phyloP scores from a whole-genome alignment of 2,113 vertebrate species.

The Scortum barcoo region DNA sequence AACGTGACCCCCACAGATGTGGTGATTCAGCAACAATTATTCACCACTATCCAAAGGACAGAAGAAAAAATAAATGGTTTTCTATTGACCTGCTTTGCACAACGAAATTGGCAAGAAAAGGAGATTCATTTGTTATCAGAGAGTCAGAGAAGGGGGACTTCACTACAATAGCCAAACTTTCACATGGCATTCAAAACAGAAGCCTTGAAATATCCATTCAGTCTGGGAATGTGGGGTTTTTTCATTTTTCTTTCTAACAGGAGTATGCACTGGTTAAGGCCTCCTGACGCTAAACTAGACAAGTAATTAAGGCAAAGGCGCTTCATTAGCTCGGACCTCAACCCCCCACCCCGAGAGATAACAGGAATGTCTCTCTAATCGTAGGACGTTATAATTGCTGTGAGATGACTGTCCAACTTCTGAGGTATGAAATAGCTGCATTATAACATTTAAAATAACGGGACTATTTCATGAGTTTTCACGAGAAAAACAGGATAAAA shows the following conservation, averaged over 20 bases:
- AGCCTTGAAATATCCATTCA: slow-evolving; percentile 68
- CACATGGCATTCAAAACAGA: slow-evolving; percentile 64
- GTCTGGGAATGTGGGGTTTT: slow-evolving; percentile 66
- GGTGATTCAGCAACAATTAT: slow-evolving; percentile 82
- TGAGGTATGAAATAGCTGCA: slow-evolving; percentile 12
- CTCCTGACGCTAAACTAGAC: slow-evolving; percentile 70
- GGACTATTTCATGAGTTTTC: not conserved
- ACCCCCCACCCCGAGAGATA: slow-evolving; percentile 61
- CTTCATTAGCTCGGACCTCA: slow-evolving; percentile 78
- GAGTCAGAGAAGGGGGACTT: slow-evolving; percentile 61
- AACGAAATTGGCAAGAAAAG: slow-evolving; percentile 73
- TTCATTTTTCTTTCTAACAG: slow-evolving; percentile 78
- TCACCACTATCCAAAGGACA: slow-evolving; percentile 72
- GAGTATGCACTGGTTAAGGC: slow-evolving; percentile 62
- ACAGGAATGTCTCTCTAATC: slow-evolving; percentile 62
- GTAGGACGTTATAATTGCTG: slow-evolving; percentile 55
- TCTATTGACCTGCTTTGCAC: slow-evolving; percentile 81
- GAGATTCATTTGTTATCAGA: slow-evolving; percentile 79
- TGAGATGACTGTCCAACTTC: slow-evolving; percentile 31
- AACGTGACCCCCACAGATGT: slow-evolving; percentile 66
- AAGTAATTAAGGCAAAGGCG: slow-evolving; percentile 79
- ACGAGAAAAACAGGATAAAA: not conserved
- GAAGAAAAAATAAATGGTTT: slow-evolving; percentile 74
- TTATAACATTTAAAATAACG: not conserved
- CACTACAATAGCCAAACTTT: slow-evolving; percentile 72